Evolutionary conservation across 1,140 invertebrate species (phyloP), one percentile per base, ranked within the genome.

Genomic region (Euglossa dilemma): DNA sequence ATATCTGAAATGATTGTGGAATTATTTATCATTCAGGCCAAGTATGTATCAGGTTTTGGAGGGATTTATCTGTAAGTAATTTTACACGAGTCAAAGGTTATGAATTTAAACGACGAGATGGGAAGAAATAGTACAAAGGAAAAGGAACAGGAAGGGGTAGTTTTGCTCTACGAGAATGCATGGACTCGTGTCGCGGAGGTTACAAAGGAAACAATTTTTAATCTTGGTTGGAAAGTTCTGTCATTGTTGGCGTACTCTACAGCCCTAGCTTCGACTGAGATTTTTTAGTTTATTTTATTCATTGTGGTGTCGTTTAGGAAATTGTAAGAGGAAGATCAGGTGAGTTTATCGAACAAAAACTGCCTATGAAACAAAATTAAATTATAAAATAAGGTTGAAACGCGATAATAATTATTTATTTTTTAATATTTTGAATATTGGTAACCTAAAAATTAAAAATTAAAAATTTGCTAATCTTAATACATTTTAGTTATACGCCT

Each of bases 151-250:
- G 36, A 25, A 63, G 28, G 61, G 28, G 25, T 63, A 28, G 28
- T 63, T 63, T 36, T 63, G 9, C 61, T 3, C 36, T 8, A 9
- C 61, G 28, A 63, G 25, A 63, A 20, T 16, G 61, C 28, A 16
- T 8, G 25, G 16, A 7, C 28, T 63, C 18, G 28, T 1, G 16
- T 25, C 18, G 61, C 9, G 9, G 18, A 63, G 28, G 36, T 36
- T 63, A 36, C 61, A 63, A 63, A 63, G 61, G 28, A 36, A 63
- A 36, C 61, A 63, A 63, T 63, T 63, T 63, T 63, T 63, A 63
- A 63, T 63, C 25, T 63, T 36, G 61, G 18, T 36, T 20, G 28
- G 28, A 16, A 36, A 36, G 14, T 63, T 8, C 28, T 63, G 28
- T 9, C 61, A 36, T 3, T 36, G 7, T 8, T 16, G 16, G 8